A percentile compares a stretch with the other conserved stretches of the same genome.
phyloP scores from a whole-genome alignment of 1,140 invertebrate genomes.

The Panulirus ornatus region DNA sequence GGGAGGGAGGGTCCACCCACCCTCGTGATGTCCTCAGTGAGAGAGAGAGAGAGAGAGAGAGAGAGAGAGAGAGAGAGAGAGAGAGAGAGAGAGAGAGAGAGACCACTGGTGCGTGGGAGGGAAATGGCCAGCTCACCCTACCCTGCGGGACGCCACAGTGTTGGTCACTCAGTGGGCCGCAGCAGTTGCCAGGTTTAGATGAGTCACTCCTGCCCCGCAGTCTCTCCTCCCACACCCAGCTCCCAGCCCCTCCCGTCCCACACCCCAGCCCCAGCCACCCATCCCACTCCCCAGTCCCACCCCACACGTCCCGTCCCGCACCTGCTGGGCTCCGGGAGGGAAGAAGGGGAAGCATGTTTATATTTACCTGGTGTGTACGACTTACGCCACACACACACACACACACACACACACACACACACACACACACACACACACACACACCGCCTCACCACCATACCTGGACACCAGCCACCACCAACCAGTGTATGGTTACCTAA shows the following conservation, averaged over 20 bases:
- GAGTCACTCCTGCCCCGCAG: not conserved
- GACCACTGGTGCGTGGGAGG: no score
- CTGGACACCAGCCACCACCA: no score
- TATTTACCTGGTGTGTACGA: slow-evolving; percentile 16
- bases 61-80: not conserved
- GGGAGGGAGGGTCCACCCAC: no score
- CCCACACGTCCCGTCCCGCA: not conserved
- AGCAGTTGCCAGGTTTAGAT: slow-evolving; percentile 7
- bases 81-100: no score
- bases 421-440: not conserved
- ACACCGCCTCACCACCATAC: not conserved
- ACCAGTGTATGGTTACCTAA: no score
- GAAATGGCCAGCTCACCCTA: no score
- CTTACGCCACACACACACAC: not conserved
- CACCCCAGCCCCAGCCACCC: not conserved
- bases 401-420: not conserved
- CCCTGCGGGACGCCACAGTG: no score
- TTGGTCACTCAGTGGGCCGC: not conserved
- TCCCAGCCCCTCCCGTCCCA: not conserved
- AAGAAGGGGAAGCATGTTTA: not conserved
- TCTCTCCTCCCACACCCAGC: not conserved
- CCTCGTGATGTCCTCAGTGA: no score
- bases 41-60: not conserved
- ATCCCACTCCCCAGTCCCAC: not conserved
- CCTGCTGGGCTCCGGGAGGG: not conserved